Base-by-base conservation (phyloP, 2,113 vertebrate species). In the Poeciliopsis occidentalis region DNA sequence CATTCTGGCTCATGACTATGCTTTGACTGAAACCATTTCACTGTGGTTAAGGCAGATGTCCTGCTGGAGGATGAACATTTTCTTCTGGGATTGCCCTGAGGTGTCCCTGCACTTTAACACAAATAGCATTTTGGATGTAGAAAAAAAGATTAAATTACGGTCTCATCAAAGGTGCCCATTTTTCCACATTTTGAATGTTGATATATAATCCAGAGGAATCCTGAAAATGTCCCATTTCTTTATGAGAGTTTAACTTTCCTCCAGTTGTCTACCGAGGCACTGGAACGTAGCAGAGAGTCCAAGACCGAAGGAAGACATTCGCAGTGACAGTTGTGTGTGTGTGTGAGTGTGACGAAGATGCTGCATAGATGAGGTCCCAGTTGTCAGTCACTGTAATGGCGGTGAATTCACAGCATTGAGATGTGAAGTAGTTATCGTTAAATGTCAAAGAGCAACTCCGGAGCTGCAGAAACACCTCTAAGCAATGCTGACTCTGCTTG, bases 191-290 rank as follows among this genome's bases (percentile, higher is more conserved):
- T 44, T 44, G 41, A 4, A 44, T 15, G 19, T n/a, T 22, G 17
- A 64, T 69, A 27, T 72, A 71, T 12, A 75, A 64, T 30, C 32
- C 32, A 64, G 26, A 65, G 8, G 34, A 3, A 54, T 66, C 4
- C 69, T 41, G 2, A 22, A 67, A 57, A 31, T 57, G 12, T 72
- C 30, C 39, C 61, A 13, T n/a, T 24, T n/a, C 39, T 32, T 8
- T 31, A 15, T 41, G 12, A 12, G 34, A 39, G 24, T n/a, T 66
- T 12, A 65, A 19, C 57, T 81, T 32, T 3, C 29, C 26, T 34
- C 7, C 29, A 13, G 5, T 29, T 80, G 70, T 12, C 31, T 34
- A 76, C 37, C 47, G 83, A 86, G 85, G 86, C 82, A 90, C 87
- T 79, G 54, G 12, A 66, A 78, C 69, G 75, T 70, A 79, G 31